phyloP scores from a whole-genome alignment of 2,888 invertebrate genomes.

The Hymenopus coronatus region DNA sequence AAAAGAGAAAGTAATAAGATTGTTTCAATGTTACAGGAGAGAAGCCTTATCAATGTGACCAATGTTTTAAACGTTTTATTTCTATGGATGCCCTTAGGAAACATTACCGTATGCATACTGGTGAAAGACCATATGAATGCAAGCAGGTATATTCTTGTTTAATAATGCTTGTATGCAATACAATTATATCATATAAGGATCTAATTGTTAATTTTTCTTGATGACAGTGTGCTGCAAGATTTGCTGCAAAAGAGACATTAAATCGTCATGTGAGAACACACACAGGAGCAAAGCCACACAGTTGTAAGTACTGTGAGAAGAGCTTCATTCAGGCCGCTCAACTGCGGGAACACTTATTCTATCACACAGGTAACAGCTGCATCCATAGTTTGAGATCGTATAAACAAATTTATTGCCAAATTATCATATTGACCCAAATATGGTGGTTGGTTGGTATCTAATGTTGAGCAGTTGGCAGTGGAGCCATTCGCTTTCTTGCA shows the following conservation, averaged over 20 bases:
- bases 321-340: constrained; percentile 82
- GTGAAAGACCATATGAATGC: constrained; percentile 37
- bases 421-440: too few relatives aligned
- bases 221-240: constrained; percentile 67
- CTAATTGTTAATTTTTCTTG: too few relatives aligned
- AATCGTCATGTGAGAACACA: constrained; percentile 73
- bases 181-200: too few relatives aligned
- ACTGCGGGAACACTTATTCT: constrained; percentile 72
- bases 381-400: too few relatives aligned
- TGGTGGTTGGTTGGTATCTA: too few relatives aligned
- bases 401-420: too few relatives aligned
- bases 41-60: constrained; percentile 40
- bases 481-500: too few relatives aligned
- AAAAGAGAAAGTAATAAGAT: too few relatives aligned
- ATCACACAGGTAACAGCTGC: constrained; percentile 57
- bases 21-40: constrained; percentile 35
- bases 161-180: too few relatives aligned
- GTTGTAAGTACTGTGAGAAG: constrained; percentile 66
- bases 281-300: constrained; percentile 52
- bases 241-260: constrained; percentile 79
- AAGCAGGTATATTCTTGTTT: constrained; percentile 26
- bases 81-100: constrained; percentile 41
- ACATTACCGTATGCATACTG: constrained; percentile 29
- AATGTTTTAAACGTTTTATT: constrained; percentile 40
- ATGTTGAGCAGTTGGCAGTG: too few relatives aligned